Base-by-base conservation (phyloP, 1,140 invertebrate species). In the Papilio machaon region DNA sequence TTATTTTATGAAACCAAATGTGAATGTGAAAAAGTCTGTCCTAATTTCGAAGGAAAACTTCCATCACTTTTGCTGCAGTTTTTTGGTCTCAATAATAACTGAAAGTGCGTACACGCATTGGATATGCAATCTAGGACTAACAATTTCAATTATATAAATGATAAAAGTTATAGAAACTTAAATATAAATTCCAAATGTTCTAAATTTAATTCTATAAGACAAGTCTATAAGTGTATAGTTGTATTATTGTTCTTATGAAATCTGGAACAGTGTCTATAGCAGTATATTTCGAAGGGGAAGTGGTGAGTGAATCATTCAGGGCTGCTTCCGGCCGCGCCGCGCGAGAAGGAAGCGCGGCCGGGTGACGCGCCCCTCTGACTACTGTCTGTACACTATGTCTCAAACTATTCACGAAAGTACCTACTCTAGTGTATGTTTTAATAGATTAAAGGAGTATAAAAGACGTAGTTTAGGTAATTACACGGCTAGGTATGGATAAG, bases 221-320 rank as follows among this genome's bases (percentile, higher is more conserved):
- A 30, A 30, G 23, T 30, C 23, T 30, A 30, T 10, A 10, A 13
- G 19, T 8, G 7, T 75, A 10, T 74, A 15, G 13, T 0, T 17
- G 17, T 46, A 17, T 43, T 17, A 52, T 77, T 77, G 52, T 23
- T 49, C 13, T 5, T 46, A 79, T 60, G 11, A 47, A 76, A 23
- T 79, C 11, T 64, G 46, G 23, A 23, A 52, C 54, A 35, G 23
- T 30, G 47, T 13, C 9, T 19, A 30, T 76, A 52, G 47, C 19
- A 76, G 19, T 52, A 23, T 52, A 75, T 75, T 49, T 76, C 47
- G 19, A 30, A 30, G 74, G 35, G 77, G 77, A 79, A 79, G 77
- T 79, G 77, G 77, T 79, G 58, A 79, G 54, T 38, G 35, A 38
- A 43, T 54, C 35, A 79, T 79, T 64, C 54, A 58, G 60, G 54